Evolutionary conservation across 2,888 invertebrate species (phyloP), one percentile per base, ranked within the genome.

Genomic region (Nemapogon koenigi): DNA sequence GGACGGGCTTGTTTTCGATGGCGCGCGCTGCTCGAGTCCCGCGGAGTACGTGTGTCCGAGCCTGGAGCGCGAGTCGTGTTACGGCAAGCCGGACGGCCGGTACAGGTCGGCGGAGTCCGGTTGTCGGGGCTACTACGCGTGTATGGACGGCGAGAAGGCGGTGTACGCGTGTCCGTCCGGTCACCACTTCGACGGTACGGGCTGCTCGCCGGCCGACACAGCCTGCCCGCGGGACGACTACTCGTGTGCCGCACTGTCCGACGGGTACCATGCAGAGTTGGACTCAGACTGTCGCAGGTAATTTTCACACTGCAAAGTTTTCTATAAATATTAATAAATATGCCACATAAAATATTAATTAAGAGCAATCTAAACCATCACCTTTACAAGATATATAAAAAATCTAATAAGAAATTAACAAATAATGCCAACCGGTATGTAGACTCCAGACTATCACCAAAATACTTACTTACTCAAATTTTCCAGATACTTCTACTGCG

Each of bases 81-180:
- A 64, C 41, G 68, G 69, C 2, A 76, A 79, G 27, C 48, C 68
- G 7, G 82, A 85, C 49, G 84, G 84, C 1, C 80, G 82, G 38
- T 82, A 83, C 57, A 71, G 73, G 16, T 68, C 71, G 15, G 53
- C 57, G 16, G 71, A 67, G 48, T 67, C 76, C 1, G 82, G 82
- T 2, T 85, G 85, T 50, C 76, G 83, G 32, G 80, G 82, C 8
- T 85, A 83, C 61, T 83, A 79, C 58, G 81, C 75, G 48, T 85
- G 85, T 56, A 64, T 67, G 14, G 63, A 62, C 41, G 82, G 83
- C 2, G 70, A 76, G 46, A 82, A 82, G 51, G 80, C 81, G n/a
- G 75, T 80, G 15, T 83, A 83, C 55, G 69, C 83, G 26, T 84
- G 85, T 46, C 64, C 79, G 1, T 57, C 65, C 16, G 80, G 80